A percentile compares a stretch with the other conserved stretches of the same genome.
phyloP scores from a whole-genome alignment of 2,113 vertebrate genomes.

The Procavia capensis region DNA sequence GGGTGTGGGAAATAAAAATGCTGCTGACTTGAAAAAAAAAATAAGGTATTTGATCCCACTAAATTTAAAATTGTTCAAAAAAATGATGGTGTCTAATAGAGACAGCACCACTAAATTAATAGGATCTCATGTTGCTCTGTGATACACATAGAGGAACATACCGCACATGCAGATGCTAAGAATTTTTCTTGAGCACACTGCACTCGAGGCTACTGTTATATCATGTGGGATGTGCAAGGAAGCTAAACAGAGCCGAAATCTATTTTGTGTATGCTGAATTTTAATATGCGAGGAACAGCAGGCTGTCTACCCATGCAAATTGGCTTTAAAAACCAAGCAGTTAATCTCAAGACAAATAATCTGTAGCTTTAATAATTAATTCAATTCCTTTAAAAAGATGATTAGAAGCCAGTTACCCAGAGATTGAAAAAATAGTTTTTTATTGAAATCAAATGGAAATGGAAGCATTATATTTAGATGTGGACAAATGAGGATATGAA shows the following conservation, averaged over 20 bases:
- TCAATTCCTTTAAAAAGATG: conserved; percentile 46
- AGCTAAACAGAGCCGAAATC: conserved; percentile 52
- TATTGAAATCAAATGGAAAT: conserved; percentile 68
- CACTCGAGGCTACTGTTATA: not conserved
- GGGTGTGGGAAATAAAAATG: not conserved
- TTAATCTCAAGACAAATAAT: conserved; percentile 73
- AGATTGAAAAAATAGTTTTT: conserved; percentile 66
- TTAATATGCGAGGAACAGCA: conserved; percentile 60
- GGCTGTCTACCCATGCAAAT: conserved; percentile 51
- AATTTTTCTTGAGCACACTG: not conserved
- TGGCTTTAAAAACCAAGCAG: conserved; percentile 57
- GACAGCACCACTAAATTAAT: not conserved
- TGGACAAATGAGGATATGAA: conserved; percentile 51
- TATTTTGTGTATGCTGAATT: conserved; percentile 35
- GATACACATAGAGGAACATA: not conserved
- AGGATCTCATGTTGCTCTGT: not conserved
- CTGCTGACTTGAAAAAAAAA: not conserved
- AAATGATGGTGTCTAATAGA: not conserved
- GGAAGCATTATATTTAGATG: conserved; percentile 66
- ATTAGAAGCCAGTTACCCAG: conserved; percentile 50
- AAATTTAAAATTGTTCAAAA: not conserved
- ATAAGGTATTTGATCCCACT: not conserved
- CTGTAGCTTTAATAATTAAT: conserved; percentile 76
- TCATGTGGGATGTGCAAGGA: not conserved
- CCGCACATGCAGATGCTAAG: not conserved